Evolutionary conservation across 2,113 vertebrate genomes (phyloP).

Genomic region (Lophura nycthemera): DNA sequence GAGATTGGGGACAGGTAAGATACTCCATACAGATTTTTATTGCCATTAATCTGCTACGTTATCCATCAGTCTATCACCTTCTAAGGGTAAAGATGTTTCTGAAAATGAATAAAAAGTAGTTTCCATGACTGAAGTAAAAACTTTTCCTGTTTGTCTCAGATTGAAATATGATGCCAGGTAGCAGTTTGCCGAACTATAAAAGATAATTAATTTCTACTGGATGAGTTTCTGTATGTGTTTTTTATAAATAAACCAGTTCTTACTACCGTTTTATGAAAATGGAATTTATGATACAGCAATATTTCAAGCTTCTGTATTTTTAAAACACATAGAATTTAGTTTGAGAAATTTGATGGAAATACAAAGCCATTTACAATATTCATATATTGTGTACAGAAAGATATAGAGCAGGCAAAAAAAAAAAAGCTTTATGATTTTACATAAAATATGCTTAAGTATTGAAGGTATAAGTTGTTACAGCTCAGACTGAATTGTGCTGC

Average conservation of each 20-base stretch:
- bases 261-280: neutral
- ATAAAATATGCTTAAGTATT: neutral
- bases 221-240: neutral
- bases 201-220: neutral
- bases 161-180: neutral
- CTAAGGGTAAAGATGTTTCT: neutral
- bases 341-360: neutral
- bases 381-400: neutral
- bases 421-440: neutral
- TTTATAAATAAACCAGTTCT: neutral
- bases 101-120: neutral
- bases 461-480: neutral
- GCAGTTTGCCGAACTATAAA: neutral
- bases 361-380: neutral
- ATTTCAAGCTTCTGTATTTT: neutral
- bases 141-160: neutral
- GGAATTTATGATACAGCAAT: neutral
- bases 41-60: neutral
- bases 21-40: neutral
- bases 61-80: neutral
- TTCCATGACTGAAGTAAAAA: neutral
- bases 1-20: slow-evolving; percentile 97
- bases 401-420: neutral
- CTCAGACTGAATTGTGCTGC: neutral
- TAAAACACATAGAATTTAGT: neutral